Percentiles rank a stretch among this genome's conserved stretches.
Conservation (phyloP, 2,888 invertebrate genomes). For the Rotaria socialis region DNA sequence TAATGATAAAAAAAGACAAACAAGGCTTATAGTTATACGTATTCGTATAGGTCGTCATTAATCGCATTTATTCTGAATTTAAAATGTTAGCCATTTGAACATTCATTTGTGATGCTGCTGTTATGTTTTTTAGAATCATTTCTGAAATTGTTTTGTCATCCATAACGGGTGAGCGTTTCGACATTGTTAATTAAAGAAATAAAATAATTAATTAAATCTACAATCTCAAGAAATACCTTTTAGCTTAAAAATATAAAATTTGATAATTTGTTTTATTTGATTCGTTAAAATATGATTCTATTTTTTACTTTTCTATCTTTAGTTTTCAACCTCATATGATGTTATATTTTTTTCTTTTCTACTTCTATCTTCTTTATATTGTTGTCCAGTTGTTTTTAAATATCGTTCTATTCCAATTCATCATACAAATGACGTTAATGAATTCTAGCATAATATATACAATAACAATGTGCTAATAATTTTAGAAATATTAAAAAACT, state of each 20-base stretch:
- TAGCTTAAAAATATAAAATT: not conserved
- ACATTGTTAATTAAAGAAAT: no score
- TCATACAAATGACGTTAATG: no score
- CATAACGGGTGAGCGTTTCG: no score
- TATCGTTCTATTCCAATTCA: no score
- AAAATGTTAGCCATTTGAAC: not conserved
- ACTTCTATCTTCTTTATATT: no score
- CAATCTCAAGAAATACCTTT: not conserved
- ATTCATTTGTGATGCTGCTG: not conserved
- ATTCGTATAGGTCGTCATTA: not conserved
- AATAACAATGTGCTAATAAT: no score
- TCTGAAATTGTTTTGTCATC: no score
- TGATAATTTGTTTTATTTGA: not conserved
- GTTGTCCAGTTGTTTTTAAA: no score
- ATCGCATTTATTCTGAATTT: not conserved
- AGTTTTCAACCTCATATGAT: no score
- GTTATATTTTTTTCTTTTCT: not conserved
- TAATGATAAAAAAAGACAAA: not conserved
- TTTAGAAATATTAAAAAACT: no score
- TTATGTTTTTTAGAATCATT: no score
- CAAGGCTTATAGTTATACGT: not conserved
- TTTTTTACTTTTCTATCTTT: not conserved
- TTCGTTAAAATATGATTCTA: not conserved
- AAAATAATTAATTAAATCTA: not conserved
- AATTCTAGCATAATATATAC: no score